Conservation (phyloP, 2,797 vertebrate genomes). For the Enteromius mattozi region DNA sequence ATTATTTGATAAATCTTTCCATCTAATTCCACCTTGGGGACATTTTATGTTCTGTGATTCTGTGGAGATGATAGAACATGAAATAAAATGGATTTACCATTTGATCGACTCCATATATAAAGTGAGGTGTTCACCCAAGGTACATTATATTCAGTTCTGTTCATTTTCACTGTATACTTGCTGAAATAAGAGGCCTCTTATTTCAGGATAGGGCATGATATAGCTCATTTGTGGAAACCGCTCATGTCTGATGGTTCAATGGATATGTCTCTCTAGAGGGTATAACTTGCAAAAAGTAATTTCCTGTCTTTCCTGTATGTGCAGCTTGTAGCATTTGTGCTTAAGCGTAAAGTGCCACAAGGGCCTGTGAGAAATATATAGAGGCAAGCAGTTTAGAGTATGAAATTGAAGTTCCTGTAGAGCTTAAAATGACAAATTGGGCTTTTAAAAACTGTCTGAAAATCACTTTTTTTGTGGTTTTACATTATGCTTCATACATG, state of each 20-base stretch:
- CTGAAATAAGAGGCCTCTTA: conserved; percentile 42
- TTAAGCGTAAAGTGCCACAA: conserved; percentile 41
- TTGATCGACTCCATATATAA: conserved; percentile 26
- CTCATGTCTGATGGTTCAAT: conserved; percentile 47
- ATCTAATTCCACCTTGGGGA: not conserved
- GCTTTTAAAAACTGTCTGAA: not conserved
- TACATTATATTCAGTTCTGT: conserved; percentile 21
- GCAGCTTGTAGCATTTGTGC: conserved; percentile 29
- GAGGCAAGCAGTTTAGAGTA: not conserved
- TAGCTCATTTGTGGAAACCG: conserved; percentile 53
- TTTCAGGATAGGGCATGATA: conserved; percentile 46
- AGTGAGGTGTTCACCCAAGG: conserved; percentile 25
- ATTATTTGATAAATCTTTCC: conserved; percentile 25
- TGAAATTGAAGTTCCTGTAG: conserved; percentile 18
- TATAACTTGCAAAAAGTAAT: conserved; percentile 50
- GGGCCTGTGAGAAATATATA: conserved; percentile 39
- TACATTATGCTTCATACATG: not conserved
- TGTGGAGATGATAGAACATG: not conserved
- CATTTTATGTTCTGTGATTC: not conserved
- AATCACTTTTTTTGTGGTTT: not conserved
- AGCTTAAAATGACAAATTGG: conserved; percentile 13
- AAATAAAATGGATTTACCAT: conserved; percentile 7
- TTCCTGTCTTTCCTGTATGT: conserved; percentile 48
- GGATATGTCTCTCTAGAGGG: conserved; percentile 52
- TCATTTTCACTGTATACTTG: conserved; percentile 29